Base-by-base conservation (phyloP, 1,140 invertebrate species). In the Neotoxoptera formosana region DNA sequence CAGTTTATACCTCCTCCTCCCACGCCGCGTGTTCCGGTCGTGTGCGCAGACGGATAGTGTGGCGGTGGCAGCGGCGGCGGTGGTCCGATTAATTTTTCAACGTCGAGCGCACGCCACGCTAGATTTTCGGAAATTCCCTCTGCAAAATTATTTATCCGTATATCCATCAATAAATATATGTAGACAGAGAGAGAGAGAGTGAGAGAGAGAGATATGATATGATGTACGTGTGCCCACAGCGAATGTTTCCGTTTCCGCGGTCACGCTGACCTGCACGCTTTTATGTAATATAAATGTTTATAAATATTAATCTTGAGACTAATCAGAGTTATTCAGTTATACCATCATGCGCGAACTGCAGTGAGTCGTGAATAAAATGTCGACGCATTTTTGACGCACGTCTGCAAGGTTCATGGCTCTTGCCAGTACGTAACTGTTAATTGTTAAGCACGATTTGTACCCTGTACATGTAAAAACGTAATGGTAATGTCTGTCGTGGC, bases 71-170 rank as follows among this genome's bases (percentile, higher is more conserved):
- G 25, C 21, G 45, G n/a, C n/a, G 34, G 21, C n/a, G n/a, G 41
- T 51, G 45, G 67, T 47, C 47, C 60, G 67, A 92, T 92, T 81
- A 92, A 92, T 92, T 92, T 83, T 92, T 92, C 91, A 92, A 92
- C 91, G 76, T 92, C 91, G 36, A 36, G 17, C 67, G 34, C 91
- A 92, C 47, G n/a, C 91, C 14, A 67, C 47, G 86, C 47, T 88
- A 21, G 48, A 88, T 88, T 88, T 88, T 88, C 47, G 25, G 25
- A 89, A 89, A 56, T 48, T 41, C 7, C 41, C 48, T 36, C 36
- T 21, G 34, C 88, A 21, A 53, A 89, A 53, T 45, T 89, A 34
- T 89, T 36, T 34, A 36, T 30, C 30, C 7, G 2, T 36, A 89
- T 34, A 45, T 25, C 20, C 20, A 51, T 87, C 81, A 41, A 84